Conservation (phyloP, 2,113 vertebrate species). For the Lepus timidus region DNA sequence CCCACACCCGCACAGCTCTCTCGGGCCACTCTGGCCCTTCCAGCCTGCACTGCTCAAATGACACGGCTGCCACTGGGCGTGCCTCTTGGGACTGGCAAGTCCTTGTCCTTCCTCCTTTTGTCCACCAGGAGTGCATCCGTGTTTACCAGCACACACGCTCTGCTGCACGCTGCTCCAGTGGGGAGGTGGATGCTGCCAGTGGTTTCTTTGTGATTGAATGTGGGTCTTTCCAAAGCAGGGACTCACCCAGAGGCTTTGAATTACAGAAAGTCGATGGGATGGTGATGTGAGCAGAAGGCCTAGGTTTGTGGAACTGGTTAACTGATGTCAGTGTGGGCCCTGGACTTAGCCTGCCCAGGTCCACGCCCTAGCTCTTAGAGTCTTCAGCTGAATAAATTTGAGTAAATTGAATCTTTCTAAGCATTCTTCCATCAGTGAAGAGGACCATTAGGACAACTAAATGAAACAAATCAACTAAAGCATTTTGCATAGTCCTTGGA, state of each 20-base stretch:
- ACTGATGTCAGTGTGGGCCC: too few species aligned
- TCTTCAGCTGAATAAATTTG: background rate
- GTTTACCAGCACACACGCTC: fast-evolving
- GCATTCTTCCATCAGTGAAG: background rate
- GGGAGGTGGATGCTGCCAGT: background rate
- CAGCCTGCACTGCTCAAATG: too few species aligned
- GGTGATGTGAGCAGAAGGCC: background rate
- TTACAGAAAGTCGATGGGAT: background rate
- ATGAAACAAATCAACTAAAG: background rate
- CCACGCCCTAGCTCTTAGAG: background rate
- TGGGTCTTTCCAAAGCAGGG: background rate
- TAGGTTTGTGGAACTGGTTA: too few species aligned
- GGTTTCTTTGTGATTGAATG: background rate
- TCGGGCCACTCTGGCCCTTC: background rate
- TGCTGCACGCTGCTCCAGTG: fast-evolving
- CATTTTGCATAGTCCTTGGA: background rate
- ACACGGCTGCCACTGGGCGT: background rate
- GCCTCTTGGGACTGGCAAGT: background rate
- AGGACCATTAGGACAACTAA: background rate
- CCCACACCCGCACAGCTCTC: fast-evolving
- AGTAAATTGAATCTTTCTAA: constrained; percentile 6
- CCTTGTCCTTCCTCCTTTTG: background rate
- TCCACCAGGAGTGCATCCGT: background rate
- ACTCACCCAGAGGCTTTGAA: background rate
- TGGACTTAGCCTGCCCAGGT: background rate